phyloP scores from a whole-genome alignment of 2,113 vertebrate genomes.

The Mobula birostris region DNA sequence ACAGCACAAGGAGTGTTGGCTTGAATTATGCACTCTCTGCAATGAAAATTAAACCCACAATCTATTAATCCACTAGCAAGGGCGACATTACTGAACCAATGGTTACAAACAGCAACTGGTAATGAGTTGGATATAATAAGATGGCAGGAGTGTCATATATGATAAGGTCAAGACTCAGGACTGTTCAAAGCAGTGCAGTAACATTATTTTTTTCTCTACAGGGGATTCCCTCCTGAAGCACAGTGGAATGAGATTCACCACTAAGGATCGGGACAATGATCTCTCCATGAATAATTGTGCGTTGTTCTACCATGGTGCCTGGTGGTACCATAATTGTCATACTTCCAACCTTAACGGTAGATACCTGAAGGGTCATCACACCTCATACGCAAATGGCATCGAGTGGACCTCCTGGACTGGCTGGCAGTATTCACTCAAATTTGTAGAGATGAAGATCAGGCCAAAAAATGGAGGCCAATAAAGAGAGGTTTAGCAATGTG shows the following conservation, averaged over 20 bases:
- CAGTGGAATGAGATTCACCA: constrained; percentile 95
- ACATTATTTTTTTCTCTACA: constrained; percentile 42
- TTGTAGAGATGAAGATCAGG: constrained; percentile 93
- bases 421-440: constrained; percentile 97
- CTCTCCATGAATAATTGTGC: constrained; percentile 97
- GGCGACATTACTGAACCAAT: neutral
- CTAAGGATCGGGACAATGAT: constrained; percentile 91
- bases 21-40: neutral
- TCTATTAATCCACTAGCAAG: too few species aligned
- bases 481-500: constrained; percentile 44
- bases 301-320: constrained; percentile 89
- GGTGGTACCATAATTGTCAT: constrained; percentile 99
- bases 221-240: constrained; percentile 91
- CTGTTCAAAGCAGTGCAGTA: neutral
- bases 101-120: neutral
- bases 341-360: constrained; percentile 96
- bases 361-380: constrained; percentile 86
- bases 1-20: neutral
- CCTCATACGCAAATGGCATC: constrained; percentile 88
- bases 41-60: too few species aligned
- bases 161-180: neutral
- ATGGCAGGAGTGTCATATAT: neutral
- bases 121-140: neutral
- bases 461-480: constrained; percentile 80
- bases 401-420: constrained; percentile 98